A percentile compares a stretch with the other conserved stretches of the same genome.
phyloP scores from a whole-genome alignment of 35 echinoderm and acorn worm genomes.

The Heliocidaris erythrogramma region DNA sequence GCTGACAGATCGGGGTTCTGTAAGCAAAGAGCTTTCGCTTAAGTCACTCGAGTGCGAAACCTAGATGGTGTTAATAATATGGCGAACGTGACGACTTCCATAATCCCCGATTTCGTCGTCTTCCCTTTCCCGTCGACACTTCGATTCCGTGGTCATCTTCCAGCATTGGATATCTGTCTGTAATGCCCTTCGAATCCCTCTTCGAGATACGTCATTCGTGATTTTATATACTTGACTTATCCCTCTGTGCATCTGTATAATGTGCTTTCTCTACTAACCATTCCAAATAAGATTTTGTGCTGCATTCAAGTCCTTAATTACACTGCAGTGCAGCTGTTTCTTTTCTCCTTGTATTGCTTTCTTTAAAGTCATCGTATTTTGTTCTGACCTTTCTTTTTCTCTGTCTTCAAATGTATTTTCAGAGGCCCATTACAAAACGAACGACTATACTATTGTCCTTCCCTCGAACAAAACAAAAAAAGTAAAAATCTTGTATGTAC shows the following conservation, averaged over 20 bases:
- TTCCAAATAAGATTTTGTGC: background rate
- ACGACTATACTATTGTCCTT: background rate
- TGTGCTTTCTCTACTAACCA: background rate
- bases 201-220: background rate
- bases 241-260: background rate
- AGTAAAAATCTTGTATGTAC: background rate
- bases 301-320: background rate
- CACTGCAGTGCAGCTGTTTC: too few relatives aligned
- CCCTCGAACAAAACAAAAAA: too few relatives aligned
- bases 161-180: background rate
- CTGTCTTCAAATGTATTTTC: background rate
- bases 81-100: background rate
- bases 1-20: background rate
- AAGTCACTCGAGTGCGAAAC: background rate
- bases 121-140: background rate
- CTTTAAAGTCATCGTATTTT: too few relatives aligned
- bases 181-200: background rate
- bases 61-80: conserved; percentile 12
- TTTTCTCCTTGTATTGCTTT: too few relatives aligned
- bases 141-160: background rate
- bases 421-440: background rate
- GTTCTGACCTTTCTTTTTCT: too few relatives aligned
- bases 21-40: background rate
- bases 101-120: background rate
- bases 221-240: background rate